Percentiles rank a stretch among this genome's conserved stretches.
Evolutionary conservation across 2,113 vertebrate genomes (phyloP).

Genomic region (Notarius quadriscutis): DNA sequence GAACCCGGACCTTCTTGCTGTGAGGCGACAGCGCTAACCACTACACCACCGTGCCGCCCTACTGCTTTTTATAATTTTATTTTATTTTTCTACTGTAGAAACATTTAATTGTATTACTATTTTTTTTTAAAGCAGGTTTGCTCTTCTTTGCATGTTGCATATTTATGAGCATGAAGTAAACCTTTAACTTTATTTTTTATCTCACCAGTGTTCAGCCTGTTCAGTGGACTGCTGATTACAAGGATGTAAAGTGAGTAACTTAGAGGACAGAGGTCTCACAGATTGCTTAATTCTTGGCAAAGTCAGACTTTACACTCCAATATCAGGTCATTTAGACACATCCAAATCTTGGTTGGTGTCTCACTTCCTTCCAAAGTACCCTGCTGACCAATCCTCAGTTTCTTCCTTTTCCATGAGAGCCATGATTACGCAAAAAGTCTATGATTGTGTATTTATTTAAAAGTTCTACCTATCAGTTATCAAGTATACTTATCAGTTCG

Average conservation of each 20-base stretch:
- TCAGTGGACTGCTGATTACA: constrained; percentile 69
- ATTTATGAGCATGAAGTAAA: background rate
- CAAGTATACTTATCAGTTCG: background rate
- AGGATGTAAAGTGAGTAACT: constrained; percentile 71
- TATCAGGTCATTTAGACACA: background rate
- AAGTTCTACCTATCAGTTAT: background rate
- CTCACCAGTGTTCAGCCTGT: constrained; percentile 67
- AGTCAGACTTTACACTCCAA: constrained; percentile 30
- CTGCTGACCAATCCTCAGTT: background rate
- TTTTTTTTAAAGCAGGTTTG: too few relatives aligned
- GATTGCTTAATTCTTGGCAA: background rate
- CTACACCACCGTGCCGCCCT: too few relatives aligned
- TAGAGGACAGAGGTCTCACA: background rate
- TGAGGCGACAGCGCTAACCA: too few relatives aligned
- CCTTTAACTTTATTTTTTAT: constrained; percentile 22
- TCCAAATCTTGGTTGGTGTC: background rate
- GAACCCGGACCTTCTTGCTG: too few relatives aligned
- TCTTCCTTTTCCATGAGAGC: background rate
- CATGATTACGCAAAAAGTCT: background rate
- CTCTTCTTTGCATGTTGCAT: too few relatives aligned
- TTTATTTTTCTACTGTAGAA: too few relatives aligned
- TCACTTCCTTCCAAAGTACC: background rate
- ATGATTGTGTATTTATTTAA: background rate
- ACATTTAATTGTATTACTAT: too few relatives aligned
- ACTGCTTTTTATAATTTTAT: too few relatives aligned